Evolutionary conservation across 2,797 vertebrate genomes (phyloP), one percentile per base, ranked within the genome.

Genomic region (Mormyrops attenuatus): DNA sequence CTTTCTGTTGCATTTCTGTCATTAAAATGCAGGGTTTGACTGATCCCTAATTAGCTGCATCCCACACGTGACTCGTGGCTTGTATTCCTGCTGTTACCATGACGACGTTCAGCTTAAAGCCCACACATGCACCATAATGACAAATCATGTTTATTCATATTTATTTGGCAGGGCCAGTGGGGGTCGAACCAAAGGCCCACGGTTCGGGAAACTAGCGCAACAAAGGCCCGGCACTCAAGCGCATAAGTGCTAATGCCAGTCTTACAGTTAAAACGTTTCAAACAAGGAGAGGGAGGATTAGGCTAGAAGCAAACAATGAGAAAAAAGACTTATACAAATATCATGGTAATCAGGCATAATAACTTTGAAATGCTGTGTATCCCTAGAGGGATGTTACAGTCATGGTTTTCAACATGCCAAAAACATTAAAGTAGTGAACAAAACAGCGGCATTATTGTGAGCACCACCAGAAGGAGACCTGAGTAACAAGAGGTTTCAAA

Each of bases 351-450:
- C 38, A 34, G 53, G 13, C 50, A 26, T 57, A 92, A 91, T 52
- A n/a, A 55, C 30, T 89, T 85, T 91, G 34, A 90, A 90, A 89
- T 87, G 89, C 3, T 11, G 90, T 80, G 92, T 8, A 22, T 92
- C 89, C 69, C 53, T 87, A 38, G 87, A 41, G 53, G 94, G 95
- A 94, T 92, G 88, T 94, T 95, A 95, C 88, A 85, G 90, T 91
- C 91, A 95, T 95, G 94, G 94, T 93, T 94, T 94, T 87, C 94
- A 91, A 95, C 92, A 92, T 90, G 87, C 91, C 93, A 91, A 38
- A 73, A 38, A 77, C 34, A 77, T 13, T 41, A 17, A 77, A 77
- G 17, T 41, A 69, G 63, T 41, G 13, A 41, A 38, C 34, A 20
- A 77, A 41, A 15, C 34, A 77, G 69, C 5, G 34, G 38, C 15